Evolutionary conservation across 2,888 invertebrate species (phyloP).

Genomic region (Isoperla grammatica): DNA sequence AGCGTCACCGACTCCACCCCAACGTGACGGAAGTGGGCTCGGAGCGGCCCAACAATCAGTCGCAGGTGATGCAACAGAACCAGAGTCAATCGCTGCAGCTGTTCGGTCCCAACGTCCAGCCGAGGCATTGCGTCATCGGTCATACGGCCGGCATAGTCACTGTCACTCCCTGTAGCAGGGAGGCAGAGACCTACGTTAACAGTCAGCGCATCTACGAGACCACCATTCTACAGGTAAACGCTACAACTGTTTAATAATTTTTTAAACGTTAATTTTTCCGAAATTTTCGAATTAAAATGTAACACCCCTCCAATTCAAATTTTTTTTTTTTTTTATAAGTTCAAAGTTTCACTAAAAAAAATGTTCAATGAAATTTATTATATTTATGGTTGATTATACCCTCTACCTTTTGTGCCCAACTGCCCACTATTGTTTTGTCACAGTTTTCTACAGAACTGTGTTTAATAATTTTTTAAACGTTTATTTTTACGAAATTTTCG

Average conservation of each 20-base stretch:
- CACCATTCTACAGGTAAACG: constrained; percentile 74
- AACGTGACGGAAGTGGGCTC: constrained; percentile 67
- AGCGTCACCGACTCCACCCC: constrained; percentile 51
- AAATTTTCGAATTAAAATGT: background rate
- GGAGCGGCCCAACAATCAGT: constrained; percentile 56
- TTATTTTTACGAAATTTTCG: too few species aligned
- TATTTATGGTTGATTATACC: too few species aligned
- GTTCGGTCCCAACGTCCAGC: constrained; percentile 86
- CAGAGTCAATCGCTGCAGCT: constrained; percentile 58
- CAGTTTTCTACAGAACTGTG: too few species aligned
- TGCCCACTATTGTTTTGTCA: too few species aligned
- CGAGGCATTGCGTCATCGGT: constrained; percentile 92
- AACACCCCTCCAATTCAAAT: background rate
- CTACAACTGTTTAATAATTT: background rate
- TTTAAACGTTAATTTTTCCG: too few species aligned
- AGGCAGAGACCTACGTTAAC: constrained; percentile 93
- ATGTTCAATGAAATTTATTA: too few species aligned
- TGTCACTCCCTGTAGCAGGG: constrained; percentile 87
- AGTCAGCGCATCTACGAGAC: constrained; percentile 88
- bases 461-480: too few species aligned
- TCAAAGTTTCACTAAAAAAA: too few species aligned
- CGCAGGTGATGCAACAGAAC: constrained; percentile 38
- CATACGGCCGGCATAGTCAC: constrained; percentile 86
- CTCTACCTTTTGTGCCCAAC: too few species aligned
- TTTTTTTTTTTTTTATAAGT: background rate